Conservation (phyloP, 2,113 vertebrate species). For the Aix galericulata region DNA sequence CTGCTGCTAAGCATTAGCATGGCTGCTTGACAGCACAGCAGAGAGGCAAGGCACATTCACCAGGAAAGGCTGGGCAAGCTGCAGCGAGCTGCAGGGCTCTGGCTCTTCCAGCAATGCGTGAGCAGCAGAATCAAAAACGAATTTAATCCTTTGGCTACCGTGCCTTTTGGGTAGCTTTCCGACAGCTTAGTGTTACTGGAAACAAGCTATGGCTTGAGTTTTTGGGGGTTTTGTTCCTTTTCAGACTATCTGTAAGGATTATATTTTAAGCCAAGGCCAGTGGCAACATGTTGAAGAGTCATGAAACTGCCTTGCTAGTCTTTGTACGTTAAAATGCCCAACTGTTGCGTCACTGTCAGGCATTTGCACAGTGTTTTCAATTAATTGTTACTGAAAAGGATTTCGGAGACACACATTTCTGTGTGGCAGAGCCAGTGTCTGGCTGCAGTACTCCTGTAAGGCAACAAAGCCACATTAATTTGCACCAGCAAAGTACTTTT, state of each 20-base stretch:
- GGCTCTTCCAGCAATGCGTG: neutral
- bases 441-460: neutral
- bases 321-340: neutral
- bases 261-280: neutral
- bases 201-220: neutral
- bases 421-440: neutral
- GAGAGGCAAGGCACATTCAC: slow-evolving; percentile 17
- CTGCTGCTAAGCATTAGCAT: slow-evolving; percentile 30
- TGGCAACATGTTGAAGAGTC: neutral
- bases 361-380: neutral
- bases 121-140: slow-evolving; percentile 2
- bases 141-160: neutral
- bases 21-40: slow-evolving; percentile 48
- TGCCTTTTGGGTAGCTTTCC: neutral
- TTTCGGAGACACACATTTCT: neutral
- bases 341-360: neutral
- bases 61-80: neutral
- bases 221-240: neutral
- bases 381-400: neutral
- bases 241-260: neutral
- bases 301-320: neutral
- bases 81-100: neutral
- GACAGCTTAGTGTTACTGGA: neutral
- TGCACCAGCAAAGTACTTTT: neutral
- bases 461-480: neutral